Conservation (phyloP, 2,888 invertebrate species). For the Lasiommata megera region DNA sequence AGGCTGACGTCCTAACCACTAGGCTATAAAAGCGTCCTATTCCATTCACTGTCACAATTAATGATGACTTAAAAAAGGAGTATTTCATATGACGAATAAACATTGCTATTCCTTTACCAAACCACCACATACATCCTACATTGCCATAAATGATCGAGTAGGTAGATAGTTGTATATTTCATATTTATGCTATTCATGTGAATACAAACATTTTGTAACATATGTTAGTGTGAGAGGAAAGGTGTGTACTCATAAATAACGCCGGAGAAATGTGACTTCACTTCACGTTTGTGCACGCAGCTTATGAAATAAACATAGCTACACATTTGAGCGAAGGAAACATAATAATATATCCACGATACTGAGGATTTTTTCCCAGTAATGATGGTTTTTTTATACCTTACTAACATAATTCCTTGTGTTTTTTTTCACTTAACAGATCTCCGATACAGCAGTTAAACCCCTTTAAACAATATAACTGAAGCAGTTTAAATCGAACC, state of each 20-base stretch:
- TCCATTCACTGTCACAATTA: too few species aligned
- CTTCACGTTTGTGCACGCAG: background rate
- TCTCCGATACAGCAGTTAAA: background rate
- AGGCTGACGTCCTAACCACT: too few species aligned
- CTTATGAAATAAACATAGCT: constrained; percentile 13
- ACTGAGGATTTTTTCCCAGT: constrained; percentile 3
- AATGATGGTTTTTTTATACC: constrained; percentile 6
- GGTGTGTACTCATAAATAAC: constrained; percentile 11
- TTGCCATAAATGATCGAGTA: constrained; percentile 1
- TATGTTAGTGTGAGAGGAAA: constrained; percentile 15
- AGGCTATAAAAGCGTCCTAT: too few species aligned
- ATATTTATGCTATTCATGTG: background rate
- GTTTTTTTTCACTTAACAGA: background rate
- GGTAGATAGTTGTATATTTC: background rate
- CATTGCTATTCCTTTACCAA: too few species aligned
- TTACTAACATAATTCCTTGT: background rate
- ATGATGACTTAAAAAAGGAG: too few species aligned
- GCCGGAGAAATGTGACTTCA: background rate
- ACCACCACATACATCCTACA: background rate
- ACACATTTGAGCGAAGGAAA: constrained; percentile 8
- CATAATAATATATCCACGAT: constrained; percentile 8
- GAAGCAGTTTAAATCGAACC: background rate
- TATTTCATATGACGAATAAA: too few species aligned
- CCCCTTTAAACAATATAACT: background rate
- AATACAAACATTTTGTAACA: constrained; percentile 13